These are phyloP conservation scores for Sclerodermus sp. DNA, from an alignment of 2,888 invertebrate species.

Conservation along the genomic window DNA sequence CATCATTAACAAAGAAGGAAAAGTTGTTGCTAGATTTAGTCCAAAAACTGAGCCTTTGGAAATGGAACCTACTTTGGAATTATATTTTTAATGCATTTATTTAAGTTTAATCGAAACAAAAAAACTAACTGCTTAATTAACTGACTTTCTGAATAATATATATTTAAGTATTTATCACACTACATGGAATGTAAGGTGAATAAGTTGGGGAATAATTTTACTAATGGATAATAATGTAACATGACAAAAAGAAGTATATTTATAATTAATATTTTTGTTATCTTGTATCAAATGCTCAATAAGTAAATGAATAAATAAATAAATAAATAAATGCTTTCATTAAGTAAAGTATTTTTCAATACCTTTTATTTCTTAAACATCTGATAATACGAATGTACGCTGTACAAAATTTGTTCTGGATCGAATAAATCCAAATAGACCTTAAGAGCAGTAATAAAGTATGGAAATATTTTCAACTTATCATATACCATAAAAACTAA, in stretches of 20 bases:
- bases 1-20: conserved; percentile 71
- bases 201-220: too few species aligned
- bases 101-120: not conserved
- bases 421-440: conserved; percentile 13
- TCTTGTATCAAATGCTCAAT: too few species aligned
- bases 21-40: conserved; percentile 66
- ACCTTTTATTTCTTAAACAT: conserved; percentile 26
- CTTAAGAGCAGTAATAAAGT: conserved; percentile 9
- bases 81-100: conserved; percentile 47
- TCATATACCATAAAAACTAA: not conserved
- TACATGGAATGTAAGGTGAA: too few species aligned
- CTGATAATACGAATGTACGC: conserved; percentile 36
- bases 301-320: too few species aligned
- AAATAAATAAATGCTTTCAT: too few species aligned
- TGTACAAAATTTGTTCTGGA: conserved; percentile 37
- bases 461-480: conserved; percentile 13
- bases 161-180: too few species aligned
- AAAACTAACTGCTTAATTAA: too few species aligned
- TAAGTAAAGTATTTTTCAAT: not conserved
- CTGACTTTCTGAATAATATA: too few species aligned
- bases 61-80: conserved; percentile 58
- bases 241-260: too few species aligned
- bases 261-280: too few species aligned
- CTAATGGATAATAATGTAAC: too few species aligned
- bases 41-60: conserved; percentile 61